Base-by-base conservation (phyloP, 2,113 vertebrate species). In the Oryzias curvinotus region DNA sequence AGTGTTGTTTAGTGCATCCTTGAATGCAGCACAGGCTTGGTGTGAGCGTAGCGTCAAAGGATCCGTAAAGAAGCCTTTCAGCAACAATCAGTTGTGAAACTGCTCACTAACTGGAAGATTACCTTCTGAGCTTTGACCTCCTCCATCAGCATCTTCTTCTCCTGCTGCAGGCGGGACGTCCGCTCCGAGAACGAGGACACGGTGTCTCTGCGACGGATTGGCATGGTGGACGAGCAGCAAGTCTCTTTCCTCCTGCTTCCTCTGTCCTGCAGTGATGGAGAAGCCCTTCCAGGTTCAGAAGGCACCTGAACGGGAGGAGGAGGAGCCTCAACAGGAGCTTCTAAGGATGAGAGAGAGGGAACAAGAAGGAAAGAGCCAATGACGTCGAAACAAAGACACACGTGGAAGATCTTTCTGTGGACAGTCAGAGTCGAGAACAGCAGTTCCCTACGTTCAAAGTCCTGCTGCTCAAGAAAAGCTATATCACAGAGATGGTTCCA, bases 41-140 rank as follows among this genome's bases (percentile, higher is more conserved):
- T 23, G 21, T 23, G 21, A 23, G 21, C 21, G 21, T 23, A 23
- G 21, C 21, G 21, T 23, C 1, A 23, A 23, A 23, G 21, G 21
- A 23, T 23, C 3, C 21, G 2, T 23, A 23, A 23, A 23, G 21
- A 23, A 23, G 21, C 21, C 21, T 23, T 23, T 15, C 4, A 14
- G 18, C 17, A 17, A 54, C 8, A 4, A 8, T 50, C 42, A 55
- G 4, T 18, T 16, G 5, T 15, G 14, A 51, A 26, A 45, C 16
- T n/a, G 18, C 50, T 14, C 52, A 30, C 17, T 1, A 6, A 41
- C 2, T 25, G 1, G 45, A 0, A 45, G 18, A 57, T 67, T 48
- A 97, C 96, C 95, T 97, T 98, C 84, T 98, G 96, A 61, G 94
- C 91, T 71, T 94, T 92, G 62, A 98, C 85, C 77, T 98, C 96